Percentiles rank a stretch among this genome's conserved stretches.
Conservation (phyloP, 2,113 vertebrate genomes). For the Poeciliopsis retropinna region DNA sequence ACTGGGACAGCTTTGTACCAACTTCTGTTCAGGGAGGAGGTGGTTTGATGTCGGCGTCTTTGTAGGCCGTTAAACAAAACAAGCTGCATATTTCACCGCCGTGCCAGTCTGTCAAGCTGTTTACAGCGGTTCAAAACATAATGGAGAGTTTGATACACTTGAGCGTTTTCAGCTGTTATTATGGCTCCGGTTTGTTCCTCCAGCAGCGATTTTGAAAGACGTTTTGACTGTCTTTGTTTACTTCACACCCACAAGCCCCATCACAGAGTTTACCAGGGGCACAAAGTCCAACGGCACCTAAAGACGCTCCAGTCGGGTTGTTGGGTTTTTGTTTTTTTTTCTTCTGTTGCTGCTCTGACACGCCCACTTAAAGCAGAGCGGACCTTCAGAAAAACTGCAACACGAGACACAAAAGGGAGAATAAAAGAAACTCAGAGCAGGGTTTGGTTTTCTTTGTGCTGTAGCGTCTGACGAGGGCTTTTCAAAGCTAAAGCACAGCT, state of each 20-base stretch:
- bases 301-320: background rate
- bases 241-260: constrained; percentile 12
- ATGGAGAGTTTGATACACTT: constrained; percentile 36
- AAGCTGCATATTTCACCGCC: constrained; percentile 41
- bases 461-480: too few species aligned
- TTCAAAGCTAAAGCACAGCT: too few species aligned
- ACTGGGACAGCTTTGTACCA: constrained; percentile 36
- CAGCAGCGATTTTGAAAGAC: constrained; percentile 19
- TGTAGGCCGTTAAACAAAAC: constrained; percentile 51
- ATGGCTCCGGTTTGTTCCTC: constrained; percentile 9
- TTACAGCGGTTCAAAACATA: constrained; percentile 33
- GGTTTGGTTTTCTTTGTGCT: background rate
- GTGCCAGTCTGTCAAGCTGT: constrained; percentile 39
- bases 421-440: background rate
- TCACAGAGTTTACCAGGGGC: constrained; percentile 12
- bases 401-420: background rate
- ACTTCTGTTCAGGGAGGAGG: background rate
- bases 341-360: background rate
- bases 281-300: background rate
- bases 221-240: constrained; percentile 26
- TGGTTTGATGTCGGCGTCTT: constrained; percentile 50
- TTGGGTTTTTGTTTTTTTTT: background rate
- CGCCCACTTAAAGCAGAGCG: background rate
- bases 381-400: constrained; percentile 1
- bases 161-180: constrained; percentile 35